phyloP scores from a whole-genome alignment of 1,140 invertebrate species.

The Pristionchus pacificus region DNA sequence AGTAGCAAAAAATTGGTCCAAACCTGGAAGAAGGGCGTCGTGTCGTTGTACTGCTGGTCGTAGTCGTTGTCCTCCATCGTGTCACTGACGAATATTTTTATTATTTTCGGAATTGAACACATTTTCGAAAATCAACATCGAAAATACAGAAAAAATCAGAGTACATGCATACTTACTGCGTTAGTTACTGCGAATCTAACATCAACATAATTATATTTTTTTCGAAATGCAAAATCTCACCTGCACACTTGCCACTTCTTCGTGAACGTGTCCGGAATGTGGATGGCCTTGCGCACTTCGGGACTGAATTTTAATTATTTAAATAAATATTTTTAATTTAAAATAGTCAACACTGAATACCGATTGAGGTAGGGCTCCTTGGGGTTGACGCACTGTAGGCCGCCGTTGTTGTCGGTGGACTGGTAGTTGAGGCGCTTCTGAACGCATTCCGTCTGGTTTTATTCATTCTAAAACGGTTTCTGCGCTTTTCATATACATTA shows the following conservation, averaged over 20 bases:
- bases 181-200: no score
- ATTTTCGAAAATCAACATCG: conserved; percentile 6
- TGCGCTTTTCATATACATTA: no score
- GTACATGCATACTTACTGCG: no score
- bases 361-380: conserved; percentile 3
- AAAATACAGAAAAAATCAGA: no score
- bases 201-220: no score
- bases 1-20: no score
- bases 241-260: conserved; percentile 47
- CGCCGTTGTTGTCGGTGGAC: conserved; percentile 35
- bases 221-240: no score
- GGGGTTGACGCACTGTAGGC: conserved; percentile 32
- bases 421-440: conserved; percentile 52
- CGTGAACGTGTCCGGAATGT: conserved; percentile 55
- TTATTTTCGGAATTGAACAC: no score
- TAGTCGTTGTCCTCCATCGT: conserved; percentile 32
- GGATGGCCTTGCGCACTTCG: conserved; percentile 50
- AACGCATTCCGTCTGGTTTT: not conserved
- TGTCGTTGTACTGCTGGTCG: conserved; percentile 36
- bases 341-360: not conserved
- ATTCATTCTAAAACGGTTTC: not conserved
- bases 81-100: conserved; percentile 8
- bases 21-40: conserved; percentile 35
- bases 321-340: not conserved
- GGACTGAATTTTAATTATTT: no score